These are phyloP conservation scores for Crocidura indochinensis DNA, from an alignment of 2,797 vertebrate genomes.

Conservation along the genomic window DNA sequence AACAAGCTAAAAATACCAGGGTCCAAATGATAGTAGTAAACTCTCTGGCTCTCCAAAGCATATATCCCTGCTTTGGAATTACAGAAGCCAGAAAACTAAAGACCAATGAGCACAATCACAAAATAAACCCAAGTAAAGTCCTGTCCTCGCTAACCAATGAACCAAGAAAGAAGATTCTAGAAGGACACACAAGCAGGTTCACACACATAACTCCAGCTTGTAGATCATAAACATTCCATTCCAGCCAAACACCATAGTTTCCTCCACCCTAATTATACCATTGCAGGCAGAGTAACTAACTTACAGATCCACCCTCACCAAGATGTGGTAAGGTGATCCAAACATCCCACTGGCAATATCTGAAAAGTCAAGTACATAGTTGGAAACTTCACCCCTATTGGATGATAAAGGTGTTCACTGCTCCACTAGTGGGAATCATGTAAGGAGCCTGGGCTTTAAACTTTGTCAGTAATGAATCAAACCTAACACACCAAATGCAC, in stretches of 20 bases:
- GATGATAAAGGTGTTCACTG: not conserved
- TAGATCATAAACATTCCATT: too few species aligned
- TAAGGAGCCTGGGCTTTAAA: not conserved
- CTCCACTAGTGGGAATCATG: not conserved
- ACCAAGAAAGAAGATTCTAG: not conserved
- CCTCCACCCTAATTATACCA: not conserved
- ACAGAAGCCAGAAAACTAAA: conserved; percentile 8
- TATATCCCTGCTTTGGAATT: conserved; percentile 6
- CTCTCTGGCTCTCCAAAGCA: too few species aligned
- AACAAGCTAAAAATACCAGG: too few species aligned
- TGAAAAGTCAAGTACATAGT: not conserved
- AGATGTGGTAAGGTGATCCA: not conserved
- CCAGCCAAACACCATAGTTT: too few species aligned
- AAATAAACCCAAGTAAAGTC: not conserved
- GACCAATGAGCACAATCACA: not conserved
- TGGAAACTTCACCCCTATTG: not conserved
- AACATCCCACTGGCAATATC: not conserved
- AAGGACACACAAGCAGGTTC: not conserved
- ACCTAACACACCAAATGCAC: not conserved
- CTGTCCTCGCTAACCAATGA: not conserved
- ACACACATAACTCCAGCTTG: too few species aligned
- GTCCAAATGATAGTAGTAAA: too few species aligned
- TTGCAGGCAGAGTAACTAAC: not conserved
- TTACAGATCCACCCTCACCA: not conserved
- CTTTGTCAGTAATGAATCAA: conserved; percentile 6